These are phyloP conservation scores for Prorops nasuta DNA, from an alignment of 1,140 invertebrate genomes.

Conservation along the genomic window DNA sequence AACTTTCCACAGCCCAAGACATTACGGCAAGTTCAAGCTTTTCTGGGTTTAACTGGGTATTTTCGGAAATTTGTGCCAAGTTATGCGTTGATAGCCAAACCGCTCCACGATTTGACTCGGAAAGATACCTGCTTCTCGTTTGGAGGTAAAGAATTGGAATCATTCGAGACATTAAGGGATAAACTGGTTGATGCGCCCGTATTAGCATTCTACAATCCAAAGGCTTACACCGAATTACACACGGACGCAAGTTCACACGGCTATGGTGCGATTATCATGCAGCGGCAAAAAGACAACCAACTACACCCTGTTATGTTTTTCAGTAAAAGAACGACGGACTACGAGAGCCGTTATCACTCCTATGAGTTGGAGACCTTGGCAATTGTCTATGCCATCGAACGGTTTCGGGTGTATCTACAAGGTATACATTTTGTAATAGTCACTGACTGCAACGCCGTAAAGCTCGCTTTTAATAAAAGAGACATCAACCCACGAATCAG, in stretches of 20 bases:
- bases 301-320: not conserved
- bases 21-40: no score
- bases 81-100: no score
- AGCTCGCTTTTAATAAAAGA: not conserved
- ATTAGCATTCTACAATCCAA: not conserved
- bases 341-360: not conserved
- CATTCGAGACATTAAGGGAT: not conserved
- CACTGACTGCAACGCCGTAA: not conserved
- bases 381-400: not conserved
- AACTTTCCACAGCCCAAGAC: no score
- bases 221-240: not conserved
- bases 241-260: no score
- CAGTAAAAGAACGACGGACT: not conserved
- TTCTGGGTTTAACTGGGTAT: no score
- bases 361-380: not conserved
- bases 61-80: no score
- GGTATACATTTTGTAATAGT: not conserved
- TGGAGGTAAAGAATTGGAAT: not conserved
- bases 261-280: not conserved
- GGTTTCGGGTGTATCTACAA: not conserved
- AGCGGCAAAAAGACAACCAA: not conserved
- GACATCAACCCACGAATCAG: conserved; percentile 12
- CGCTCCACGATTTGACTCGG: no score
- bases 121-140: not conserved
- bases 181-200: not conserved